These are phyloP conservation scores for Hydriomena furcata DNA, from an alignment of 2,888 invertebrate species.

Conservation along the genomic window DNA sequence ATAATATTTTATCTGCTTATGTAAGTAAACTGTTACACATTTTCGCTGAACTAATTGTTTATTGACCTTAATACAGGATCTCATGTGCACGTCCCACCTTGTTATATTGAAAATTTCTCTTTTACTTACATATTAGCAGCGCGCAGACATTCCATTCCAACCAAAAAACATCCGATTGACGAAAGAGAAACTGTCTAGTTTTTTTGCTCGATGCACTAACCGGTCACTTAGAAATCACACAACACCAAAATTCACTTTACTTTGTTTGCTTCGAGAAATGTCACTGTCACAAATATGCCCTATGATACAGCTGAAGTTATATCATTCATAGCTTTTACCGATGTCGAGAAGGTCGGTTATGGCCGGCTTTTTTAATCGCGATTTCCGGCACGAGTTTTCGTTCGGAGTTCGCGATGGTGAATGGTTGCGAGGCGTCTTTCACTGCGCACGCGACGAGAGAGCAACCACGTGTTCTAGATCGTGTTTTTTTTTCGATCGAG, in stretches of 20 bases:
- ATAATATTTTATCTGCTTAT: too few species aligned
- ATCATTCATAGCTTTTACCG: conserved; percentile 38
- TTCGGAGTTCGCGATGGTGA: conserved; percentile 54
- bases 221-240: conserved; percentile 26
- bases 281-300: conserved; percentile 17
- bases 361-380: conserved; percentile 35
- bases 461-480: conserved; percentile 42
- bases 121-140: conserved; percentile 44
- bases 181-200: conserved; percentile 49
- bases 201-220: conserved; percentile 27
- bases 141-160: conserved; percentile 42
- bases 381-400: conserved; percentile 47
- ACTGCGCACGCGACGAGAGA: conserved; percentile 38
- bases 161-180: conserved; percentile 45
- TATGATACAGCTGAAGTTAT: neutral
- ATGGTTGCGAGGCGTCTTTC: conserved; percentile 48
- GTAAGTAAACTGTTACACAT: too few species aligned
- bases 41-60: too few species aligned
- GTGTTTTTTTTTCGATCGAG: conserved; percentile 33
- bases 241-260: conserved; percentile 15
- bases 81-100: too few species aligned
- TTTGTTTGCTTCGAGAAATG: conserved; percentile 2
- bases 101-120: conserved; percentile 8
- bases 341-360: conserved; percentile 31
- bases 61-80: too few species aligned